Base-by-base conservation (phyloP, 2,113 vertebrate genomes). In the Tetraodon nigroviridis region DNA sequence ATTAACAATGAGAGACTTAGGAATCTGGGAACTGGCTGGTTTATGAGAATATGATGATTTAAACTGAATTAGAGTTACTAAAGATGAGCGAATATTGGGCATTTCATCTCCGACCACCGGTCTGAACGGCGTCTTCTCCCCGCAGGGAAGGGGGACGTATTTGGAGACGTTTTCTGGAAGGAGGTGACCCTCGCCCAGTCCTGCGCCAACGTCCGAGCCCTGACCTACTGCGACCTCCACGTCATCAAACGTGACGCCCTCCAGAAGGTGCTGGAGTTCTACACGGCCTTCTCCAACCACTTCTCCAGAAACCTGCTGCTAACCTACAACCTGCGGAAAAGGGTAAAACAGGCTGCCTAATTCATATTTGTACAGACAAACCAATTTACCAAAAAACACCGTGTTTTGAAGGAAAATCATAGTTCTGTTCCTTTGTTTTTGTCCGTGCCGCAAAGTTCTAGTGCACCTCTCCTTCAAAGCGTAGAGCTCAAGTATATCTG, bases 131-230 rank as follows among this genome's bases (percentile, higher is more conserved):
- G 16, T 55, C 8, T 10, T 84, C 48, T 86, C 22, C 72, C 63
- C 56, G 46, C 84, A 99, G 97, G 96, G 63, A 99, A 99, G 85
- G 97, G 97, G 60, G 97, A 99, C 0, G 97, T 99, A 55, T 99
- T 99, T 82, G 97, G 97, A 49, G 97, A 99, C 24, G 94, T 98
- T 51, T 99, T 99, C 90, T 99, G 97, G 97, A 99, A 98, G 76
- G 97, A 99, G 79, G 92, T 93, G 46, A 95, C 93, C 1, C 90
- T 99, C 0, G 95, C 97, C 61, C 97, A 97, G 68, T 94, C 97
- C 42, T 99, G 96, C 50, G 97, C 96, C 52, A 99, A 99, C 3
- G 97, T 99, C 2, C 91, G 97, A 62, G 96, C 96, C 42, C 78
- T 98, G 89, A 99, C 97, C 58, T 99, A 99, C 87, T 99, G 97